phyloP scores from a whole-genome alignment of 2,113 vertebrate species.

The Sminthopsis crassicaudata region DNA sequence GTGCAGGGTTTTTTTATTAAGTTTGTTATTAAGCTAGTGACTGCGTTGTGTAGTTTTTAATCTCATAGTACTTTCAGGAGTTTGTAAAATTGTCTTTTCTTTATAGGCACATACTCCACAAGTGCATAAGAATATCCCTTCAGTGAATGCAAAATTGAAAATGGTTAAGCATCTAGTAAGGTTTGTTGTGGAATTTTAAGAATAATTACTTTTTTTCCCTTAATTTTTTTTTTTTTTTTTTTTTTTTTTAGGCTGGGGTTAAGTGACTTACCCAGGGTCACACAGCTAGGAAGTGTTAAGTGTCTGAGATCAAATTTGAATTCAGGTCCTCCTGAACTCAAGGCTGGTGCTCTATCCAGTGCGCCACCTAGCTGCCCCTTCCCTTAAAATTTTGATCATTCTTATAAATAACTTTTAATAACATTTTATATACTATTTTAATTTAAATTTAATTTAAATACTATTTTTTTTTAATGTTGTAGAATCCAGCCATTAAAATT shows the following conservation, averaged over 20 bases:
- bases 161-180: conserved; percentile 95
- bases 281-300: too few species aligned
- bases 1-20: neutral
- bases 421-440: conserved; percentile 66
- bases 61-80: neutral
- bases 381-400: neutral
- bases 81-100: neutral
- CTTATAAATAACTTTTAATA: neutral
- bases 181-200: conserved; percentile 83
- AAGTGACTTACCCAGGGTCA: too few species aligned
- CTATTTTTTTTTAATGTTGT: conserved; percentile 58
- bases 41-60: conserved; percentile 6
- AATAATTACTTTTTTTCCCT: neutral
- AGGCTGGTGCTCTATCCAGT: too few species aligned
- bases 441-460: too few species aligned
- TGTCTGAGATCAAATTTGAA: too few species aligned
- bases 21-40: conserved; percentile 14
- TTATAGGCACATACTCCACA: conserved; percentile 87
- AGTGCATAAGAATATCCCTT: conserved; percentile 96
- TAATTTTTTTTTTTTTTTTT: too few species aligned
- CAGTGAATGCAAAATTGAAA: conserved; percentile 93
- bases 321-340: too few species aligned
- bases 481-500: conserved; percentile 94
- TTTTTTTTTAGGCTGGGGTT: too few species aligned
- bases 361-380: too few species aligned